Evolutionary conservation across 2,113 vertebrate genomes (phyloP).

Genomic region (Baryphthengus martii): DNA sequence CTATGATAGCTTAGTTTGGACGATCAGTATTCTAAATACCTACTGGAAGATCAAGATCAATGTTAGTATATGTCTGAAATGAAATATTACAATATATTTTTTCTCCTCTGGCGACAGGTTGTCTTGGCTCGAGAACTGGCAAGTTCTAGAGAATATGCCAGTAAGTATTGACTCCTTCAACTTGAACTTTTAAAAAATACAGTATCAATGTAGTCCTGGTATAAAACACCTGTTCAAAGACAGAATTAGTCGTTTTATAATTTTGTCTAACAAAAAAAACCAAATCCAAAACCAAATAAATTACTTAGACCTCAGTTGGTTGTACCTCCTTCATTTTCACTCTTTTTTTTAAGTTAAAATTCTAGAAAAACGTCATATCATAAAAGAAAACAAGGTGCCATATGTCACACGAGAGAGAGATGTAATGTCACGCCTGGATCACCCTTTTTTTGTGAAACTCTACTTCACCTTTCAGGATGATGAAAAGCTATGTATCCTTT

Average conservation of each 20-base stretch:
- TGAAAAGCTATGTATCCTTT: constrained; percentile 99
- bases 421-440: constrained; percentile 96
- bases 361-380: constrained; percentile 97
- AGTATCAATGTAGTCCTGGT: not conserved
- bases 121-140: constrained; percentile 93
- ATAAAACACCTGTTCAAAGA: not conserved
- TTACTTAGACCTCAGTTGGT: not conserved
- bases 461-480: constrained; percentile 99
- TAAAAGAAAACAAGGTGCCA: constrained; percentile 98
- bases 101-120: constrained; percentile 78
- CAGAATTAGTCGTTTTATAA: not conserved
- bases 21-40: not conserved
- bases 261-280: not conserved
- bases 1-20: not conserved
- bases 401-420: constrained; percentile 97
- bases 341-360: constrained; percentile 88
- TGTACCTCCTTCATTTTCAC: constrained; percentile 1
- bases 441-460: constrained; percentile 97
- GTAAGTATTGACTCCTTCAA: constrained; percentile 77
- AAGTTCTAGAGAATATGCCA: constrained; percentile 95
- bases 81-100: not conserved
- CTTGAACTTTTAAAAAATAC: not conserved
- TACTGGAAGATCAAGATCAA: not conserved
- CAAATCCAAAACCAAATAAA: not conserved
- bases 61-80: not conserved